These are phyloP conservation scores for Drepana arcuata DNA, from an alignment of 1,140 invertebrate genomes.

Conservation along the genomic window DNA sequence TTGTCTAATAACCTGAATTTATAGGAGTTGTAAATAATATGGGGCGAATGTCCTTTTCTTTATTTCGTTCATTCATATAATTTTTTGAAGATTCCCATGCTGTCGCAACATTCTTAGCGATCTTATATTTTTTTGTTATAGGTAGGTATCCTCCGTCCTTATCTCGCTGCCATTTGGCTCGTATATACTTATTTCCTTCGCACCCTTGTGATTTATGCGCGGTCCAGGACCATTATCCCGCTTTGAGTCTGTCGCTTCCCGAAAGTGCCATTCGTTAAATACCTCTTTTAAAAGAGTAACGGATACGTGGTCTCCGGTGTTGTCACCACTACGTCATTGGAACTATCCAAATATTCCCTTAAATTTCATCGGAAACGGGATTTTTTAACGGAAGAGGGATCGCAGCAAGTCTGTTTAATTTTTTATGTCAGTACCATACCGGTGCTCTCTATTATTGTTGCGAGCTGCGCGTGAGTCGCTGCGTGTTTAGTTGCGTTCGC, in stretches of 20 bases:
- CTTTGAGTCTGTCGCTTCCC: slow-evolving; percentile 33
- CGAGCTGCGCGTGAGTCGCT: slow-evolving; percentile 48
- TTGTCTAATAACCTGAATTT: background rate
- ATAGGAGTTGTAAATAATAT: background rate
- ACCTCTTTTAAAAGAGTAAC: slow-evolving; percentile 52
- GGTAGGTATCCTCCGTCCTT: slow-evolving; percentile 34
- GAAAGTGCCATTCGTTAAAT: slow-evolving; percentile 47
- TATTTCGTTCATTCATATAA: background rate
- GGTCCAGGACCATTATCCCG: slow-evolving; percentile 26
- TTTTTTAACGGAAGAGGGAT: slow-evolving; percentile 42
- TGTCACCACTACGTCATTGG: slow-evolving; percentile 40
- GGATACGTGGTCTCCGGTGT: slow-evolving; percentile 61
- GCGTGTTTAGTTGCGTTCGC: slow-evolving; percentile 54
- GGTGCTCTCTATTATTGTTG: slow-evolving; percentile 34
- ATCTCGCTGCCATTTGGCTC: slow-evolving; percentile 19
- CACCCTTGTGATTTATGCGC: slow-evolving; percentile 54
- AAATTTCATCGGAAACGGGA: slow-evolving; percentile 38
- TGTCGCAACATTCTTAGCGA: slow-evolving; percentile 2
- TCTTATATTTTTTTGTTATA: slow-evolving; percentile 34
- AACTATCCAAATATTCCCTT: slow-evolving; percentile 30
- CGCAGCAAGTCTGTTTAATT: slow-evolving; percentile 32
- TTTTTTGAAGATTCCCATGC: slow-evolving; percentile 2
- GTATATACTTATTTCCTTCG: slow-evolving; percentile 29
- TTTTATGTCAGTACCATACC: slow-evolving; percentile 35
- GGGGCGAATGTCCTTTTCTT: background rate